Evolutionary conservation across 2,888 invertebrate species (phyloP).

Genomic region (Trichopria drosophilae): DNA sequence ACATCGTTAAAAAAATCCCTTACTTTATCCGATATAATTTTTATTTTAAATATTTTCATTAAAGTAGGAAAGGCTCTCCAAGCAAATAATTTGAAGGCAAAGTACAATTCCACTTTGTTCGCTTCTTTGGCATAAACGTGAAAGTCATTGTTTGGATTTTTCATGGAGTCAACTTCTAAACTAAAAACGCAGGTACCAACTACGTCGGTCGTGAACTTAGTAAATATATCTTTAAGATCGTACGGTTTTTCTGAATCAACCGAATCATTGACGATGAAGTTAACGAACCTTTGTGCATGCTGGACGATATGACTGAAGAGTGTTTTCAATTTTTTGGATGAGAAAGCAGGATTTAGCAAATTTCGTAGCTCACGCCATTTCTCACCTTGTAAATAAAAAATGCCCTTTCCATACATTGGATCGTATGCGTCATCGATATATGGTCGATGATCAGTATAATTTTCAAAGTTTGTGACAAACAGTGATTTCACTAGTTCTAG

Average conservation of each 20-base stretch:
- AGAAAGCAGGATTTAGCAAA: slow-evolving; percentile 63
- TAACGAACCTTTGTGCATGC: slow-evolving; percentile 46
- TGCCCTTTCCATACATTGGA: slow-evolving; percentile 37
- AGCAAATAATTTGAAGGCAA: slow-evolving; percentile 31
- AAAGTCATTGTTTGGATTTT: slow-evolving; percentile 46
- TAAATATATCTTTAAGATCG: slow-evolving; percentile 48
- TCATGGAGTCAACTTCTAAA: slow-evolving; percentile 44
- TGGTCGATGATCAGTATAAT: slow-evolving; percentile 40
- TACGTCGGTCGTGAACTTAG: slow-evolving; percentile 37
- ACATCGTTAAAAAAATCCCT: slow-evolving; percentile 35
- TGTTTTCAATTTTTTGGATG: slow-evolving; percentile 62
- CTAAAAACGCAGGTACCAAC: slow-evolving; percentile 49
- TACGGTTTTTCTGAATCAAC: slow-evolving; percentile 26
- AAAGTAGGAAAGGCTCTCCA: slow-evolving; percentile 19
- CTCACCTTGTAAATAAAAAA: slow-evolving; percentile 50
- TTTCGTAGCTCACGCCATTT: slow-evolving; percentile 61
- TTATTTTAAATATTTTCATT: background rate
- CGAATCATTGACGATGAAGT: slow-evolving; percentile 36
- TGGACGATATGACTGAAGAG: slow-evolving; percentile 60
- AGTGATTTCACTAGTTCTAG: slow-evolving; percentile 43
- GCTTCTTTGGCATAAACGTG: slow-evolving; percentile 40
- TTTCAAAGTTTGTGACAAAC: slow-evolving; percentile 42
- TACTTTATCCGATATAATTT: background rate
- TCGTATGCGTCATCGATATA: slow-evolving; percentile 29
- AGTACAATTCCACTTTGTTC: no score